Evolutionary conservation across 2,797 vertebrate genomes (phyloP), one percentile per base, ranked within the genome.

Genomic region (Bradypodion ventrale): DNA sequence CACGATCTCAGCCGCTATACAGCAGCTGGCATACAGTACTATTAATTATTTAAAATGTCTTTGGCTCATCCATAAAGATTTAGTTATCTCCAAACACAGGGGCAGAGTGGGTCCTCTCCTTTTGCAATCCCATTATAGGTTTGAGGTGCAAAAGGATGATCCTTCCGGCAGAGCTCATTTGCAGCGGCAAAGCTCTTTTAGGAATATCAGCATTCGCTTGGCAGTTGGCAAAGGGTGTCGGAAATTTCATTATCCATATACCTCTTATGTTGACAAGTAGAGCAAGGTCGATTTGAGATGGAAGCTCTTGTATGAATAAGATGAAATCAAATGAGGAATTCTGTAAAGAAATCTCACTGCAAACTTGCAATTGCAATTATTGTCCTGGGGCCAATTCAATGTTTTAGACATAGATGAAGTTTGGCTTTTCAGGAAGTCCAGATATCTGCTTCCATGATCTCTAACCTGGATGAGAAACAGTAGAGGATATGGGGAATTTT

Each of bases 101-200:
- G 32, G 27, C 42, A 75, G 63, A 82, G 27, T 37, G 63, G 70
- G 70, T 35, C 69, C 52, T 70, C 52, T 70, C 75, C 12, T 69
- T 35, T 4, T 37, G 1, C 13, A 87, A 76, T 84, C 83, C 49
- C 19, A 80, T 75, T 68, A n/a, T 5, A 59, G 56, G 3, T 13
- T 68, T 77, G 40, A 63, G 73, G 78, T 56, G 80, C 21, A 7
- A 44, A 5, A 1, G 63, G 2, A 52, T 83, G 72, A 87, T 83
- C 60, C 12, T 75, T 87, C 87, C 5, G 5, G 4, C 7, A 81
- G 29, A 75, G 75, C 73, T 7, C 3, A 6, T 79, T 19, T 87
- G 35, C n/a, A 85, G 62, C 78, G 85, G 1, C 21, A 77, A 83
- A 23, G 86, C n/a, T 85, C 82, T 7, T 78, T 89, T 87, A 82